phyloP scores from a whole-genome alignment of 1,140 invertebrate genomes.

The Drosophila jambulina region DNA sequence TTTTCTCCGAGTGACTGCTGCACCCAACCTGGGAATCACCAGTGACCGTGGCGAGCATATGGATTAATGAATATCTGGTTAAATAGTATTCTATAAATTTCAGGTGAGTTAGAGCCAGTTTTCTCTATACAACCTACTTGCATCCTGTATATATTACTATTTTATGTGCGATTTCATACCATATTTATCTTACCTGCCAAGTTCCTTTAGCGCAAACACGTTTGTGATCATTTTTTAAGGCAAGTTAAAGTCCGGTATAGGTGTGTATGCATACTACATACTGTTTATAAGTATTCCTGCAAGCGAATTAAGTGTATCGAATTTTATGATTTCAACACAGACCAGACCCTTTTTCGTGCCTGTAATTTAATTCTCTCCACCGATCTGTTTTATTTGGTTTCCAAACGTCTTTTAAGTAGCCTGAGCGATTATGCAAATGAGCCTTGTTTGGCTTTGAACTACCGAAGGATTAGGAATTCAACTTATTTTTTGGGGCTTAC shows the following conservation, averaged over 20 bases:
- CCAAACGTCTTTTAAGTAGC: slow-evolving; percentile 1
- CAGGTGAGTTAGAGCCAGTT: not conserved
- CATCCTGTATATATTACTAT: slow-evolving; percentile 5
- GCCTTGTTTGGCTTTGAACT: slow-evolving; percentile 2
- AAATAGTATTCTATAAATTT: not conserved
- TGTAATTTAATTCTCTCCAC: slow-evolving; percentile 35
- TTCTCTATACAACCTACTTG: slow-evolving; percentile 3
- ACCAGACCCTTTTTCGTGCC: slow-evolving; percentile 35
- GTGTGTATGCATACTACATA: not conserved
- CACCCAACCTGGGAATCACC: slow-evolving; percentile 1
- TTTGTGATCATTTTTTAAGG: slow-evolving; percentile 2
- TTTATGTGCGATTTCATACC: slow-evolving; percentile 8
- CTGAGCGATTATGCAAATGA: slow-evolving; percentile 39
- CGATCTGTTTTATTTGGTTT: slow-evolving; percentile 27
- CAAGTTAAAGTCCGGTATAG: slow-evolving; percentile 13
- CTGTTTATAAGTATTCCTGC: slow-evolving; percentile 10
- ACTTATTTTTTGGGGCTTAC: not conserved
- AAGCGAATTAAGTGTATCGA: slow-evolving; percentile 47
- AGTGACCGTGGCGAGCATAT: slow-evolving; percentile 15
- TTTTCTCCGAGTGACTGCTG: slow-evolving; percentile 30
- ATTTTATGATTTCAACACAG: slow-evolving; percentile 47
- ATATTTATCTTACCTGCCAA: not conserved
- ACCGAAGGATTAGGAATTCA: slow-evolving; percentile 19
- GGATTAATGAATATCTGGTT: not conserved
- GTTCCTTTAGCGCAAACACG: slow-evolving; percentile 3